Percentiles rank a stretch among this genome's conserved stretches.
phyloP scores from a whole-genome alignment of 2,113 vertebrate genomes.

The Eupsittula cactorum region DNA sequence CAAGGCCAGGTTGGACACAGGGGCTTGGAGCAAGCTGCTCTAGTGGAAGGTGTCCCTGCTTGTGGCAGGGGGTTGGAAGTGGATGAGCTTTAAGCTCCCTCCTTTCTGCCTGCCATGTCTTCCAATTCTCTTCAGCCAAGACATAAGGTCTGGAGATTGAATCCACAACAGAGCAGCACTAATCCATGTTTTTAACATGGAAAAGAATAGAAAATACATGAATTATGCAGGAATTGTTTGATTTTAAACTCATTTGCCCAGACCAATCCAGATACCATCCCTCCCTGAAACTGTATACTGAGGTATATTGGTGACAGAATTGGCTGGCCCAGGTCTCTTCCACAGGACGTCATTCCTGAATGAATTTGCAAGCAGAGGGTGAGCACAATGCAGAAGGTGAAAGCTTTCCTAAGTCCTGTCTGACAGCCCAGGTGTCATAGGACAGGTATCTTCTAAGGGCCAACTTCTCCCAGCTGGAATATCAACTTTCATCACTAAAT shows the following conservation, averaged over 20 bases:
- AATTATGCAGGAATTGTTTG: neutral
- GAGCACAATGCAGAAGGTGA: neutral
- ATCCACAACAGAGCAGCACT: neutral
- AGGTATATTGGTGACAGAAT: neutral
- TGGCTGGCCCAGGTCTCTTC: neutral
- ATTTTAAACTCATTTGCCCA: neutral
- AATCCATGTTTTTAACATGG: neutral
- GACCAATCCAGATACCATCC: accelerated
- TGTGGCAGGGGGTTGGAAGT: neutral
- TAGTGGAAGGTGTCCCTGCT: neutral
- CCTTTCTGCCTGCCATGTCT: neutral
- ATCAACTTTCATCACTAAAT: neutral
- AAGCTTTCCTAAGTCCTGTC: neutral
- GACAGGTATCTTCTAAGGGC: neutral
- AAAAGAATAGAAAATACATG: neutral
- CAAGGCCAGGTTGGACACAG: no score
- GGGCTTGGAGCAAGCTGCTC: neutral
- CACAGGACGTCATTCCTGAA: neutral
- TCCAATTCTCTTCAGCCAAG: neutral
- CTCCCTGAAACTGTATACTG: neutral
- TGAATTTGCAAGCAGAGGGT: neutral
- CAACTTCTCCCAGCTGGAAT: neutral
- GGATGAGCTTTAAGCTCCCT: neutral
- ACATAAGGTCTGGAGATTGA: neutral
- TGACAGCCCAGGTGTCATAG: neutral